Base-by-base conservation (phyloP, 2,888 invertebrate genomes). In the Coenonympha arcania region DNA sequence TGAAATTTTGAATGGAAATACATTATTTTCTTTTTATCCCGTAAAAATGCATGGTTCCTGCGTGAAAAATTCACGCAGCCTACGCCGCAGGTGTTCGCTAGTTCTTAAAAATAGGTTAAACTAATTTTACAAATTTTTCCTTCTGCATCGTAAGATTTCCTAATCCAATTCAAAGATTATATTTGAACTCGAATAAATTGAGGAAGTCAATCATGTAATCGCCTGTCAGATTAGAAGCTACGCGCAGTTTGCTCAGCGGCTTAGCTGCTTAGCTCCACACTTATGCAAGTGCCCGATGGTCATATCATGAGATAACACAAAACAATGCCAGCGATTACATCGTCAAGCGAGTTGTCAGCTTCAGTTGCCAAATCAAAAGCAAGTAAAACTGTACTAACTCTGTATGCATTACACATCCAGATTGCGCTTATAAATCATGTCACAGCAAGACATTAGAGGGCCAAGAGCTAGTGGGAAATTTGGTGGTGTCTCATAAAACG, bases 311-410 rank as follows among this genome's bases (percentile, higher is more conserved):
- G 82, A 85, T 84, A 82, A 84, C 76, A 76, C 66, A 74, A 71
- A 79, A 84, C 82, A 82, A 83, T 81, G 76, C 76, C 69, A 65
- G 78, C 69, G 82, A 84, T 85, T 84, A 84, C 73, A 73, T 68
- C 76, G 79, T 84, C 83, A 82, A 72, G 71, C 65, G 65, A 72
- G 70, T 71, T 82, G 83, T 83, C 84, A 80, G 69, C 56, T 55
- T 62, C 61, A 65, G 61, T 83, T 83, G 81, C 84, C 75, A 82
- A 85, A 85, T 85, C 81, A 78, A 76, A 77, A 68, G 73, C 75
- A 72, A 76, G 56, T 61, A 79, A 77, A 79, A 74, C 73, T 68
- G 66, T 71, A 69, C 31, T 11, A 16, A 33, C 69, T 15, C 39
- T 15, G 39, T 39, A 24, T 42, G 69, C 69, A 67, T 71, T 69